Evolutionary conservation across 2,113 vertebrate species (phyloP).

Genomic region (Etheostoma spectabile): DNA sequence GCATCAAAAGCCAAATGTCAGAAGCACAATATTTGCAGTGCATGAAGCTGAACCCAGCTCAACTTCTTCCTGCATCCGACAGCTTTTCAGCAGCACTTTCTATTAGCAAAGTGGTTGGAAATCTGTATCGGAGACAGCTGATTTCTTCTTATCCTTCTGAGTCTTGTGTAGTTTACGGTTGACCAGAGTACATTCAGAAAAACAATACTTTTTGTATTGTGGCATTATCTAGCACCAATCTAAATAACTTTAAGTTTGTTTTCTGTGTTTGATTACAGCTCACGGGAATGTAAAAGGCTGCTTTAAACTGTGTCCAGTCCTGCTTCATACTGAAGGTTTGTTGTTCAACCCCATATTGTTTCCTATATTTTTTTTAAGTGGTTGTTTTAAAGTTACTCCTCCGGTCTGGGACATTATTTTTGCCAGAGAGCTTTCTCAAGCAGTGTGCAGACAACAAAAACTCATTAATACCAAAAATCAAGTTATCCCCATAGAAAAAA

Average conservation of each 20-base stretch:
- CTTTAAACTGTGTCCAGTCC: neutral
- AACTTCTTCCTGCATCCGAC: constrained; percentile 21
- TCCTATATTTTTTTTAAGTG: too few species aligned
- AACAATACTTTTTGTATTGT: neutral
- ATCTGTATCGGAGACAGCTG: neutral
- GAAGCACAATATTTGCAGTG: constrained; percentile 20
- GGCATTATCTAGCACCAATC: constrained; percentile 20
- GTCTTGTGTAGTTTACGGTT: neutral
- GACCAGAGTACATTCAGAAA: constrained; percentile 41
- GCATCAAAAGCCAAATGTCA: constrained; percentile 29
- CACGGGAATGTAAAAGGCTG: neutral
- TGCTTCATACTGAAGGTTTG: constrained; percentile 8
- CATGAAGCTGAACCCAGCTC: constrained; percentile 70
- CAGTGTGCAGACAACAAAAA: neutral
- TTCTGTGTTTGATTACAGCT: constrained; percentile 16
- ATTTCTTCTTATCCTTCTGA: neutral
- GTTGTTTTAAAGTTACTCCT: neutral
- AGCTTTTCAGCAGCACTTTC: neutral
- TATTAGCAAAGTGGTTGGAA: neutral
- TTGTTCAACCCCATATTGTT: neutral
- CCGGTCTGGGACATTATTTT: neutral
- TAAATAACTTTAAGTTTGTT: neutral
- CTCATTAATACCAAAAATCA: neutral
- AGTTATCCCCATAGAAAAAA: constrained; percentile 6
- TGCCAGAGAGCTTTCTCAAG: neutral